Evolutionary conservation across 2,797 vertebrate genomes (phyloP).

Genomic region (Manis crassicaudata): DNA sequence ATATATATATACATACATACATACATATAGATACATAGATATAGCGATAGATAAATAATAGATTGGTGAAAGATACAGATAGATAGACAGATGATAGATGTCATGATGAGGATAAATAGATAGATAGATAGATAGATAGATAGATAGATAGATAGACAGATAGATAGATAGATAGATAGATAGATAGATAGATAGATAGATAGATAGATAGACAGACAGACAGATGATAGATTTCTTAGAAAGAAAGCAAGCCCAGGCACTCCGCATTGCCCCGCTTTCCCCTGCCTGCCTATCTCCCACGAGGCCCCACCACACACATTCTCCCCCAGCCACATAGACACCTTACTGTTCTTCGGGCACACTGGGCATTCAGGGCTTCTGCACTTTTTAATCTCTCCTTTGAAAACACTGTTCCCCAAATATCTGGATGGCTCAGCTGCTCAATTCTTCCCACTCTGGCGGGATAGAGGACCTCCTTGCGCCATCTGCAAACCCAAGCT

Average conservation of each 20-base stretch:
- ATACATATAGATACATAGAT: too few relatives aligned
- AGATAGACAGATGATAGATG: too few relatives aligned
- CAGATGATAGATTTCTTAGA: neutral
- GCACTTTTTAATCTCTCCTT: neutral
- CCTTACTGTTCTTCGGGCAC: neutral
- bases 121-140: too few relatives aligned
- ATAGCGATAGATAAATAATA: too few relatives aligned
- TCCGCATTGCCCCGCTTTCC: neutral
- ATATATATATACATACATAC: too few relatives aligned
- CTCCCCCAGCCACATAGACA: neutral
- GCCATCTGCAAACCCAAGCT: neutral
- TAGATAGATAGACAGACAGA: neutral
- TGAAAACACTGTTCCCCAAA: neutral
- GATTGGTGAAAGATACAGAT: too few relatives aligned
- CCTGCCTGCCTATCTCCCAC: neutral
- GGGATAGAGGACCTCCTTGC: too few relatives aligned
- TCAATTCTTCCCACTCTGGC: neutral
- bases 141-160: too few relatives aligned
- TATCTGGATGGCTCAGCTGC: neutral
- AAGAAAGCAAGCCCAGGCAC: neutral
- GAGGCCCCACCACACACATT: too few relatives aligned
- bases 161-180: too few relatives aligned
- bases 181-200: too few relatives aligned
- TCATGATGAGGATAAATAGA: too few relatives aligned
- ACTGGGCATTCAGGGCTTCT: neutral